A percentile compares a stretch with the other conserved stretches of the same genome.
phyloP scores from a whole-genome alignment of 2,888 invertebrate species.

The Villa cingulata region DNA sequence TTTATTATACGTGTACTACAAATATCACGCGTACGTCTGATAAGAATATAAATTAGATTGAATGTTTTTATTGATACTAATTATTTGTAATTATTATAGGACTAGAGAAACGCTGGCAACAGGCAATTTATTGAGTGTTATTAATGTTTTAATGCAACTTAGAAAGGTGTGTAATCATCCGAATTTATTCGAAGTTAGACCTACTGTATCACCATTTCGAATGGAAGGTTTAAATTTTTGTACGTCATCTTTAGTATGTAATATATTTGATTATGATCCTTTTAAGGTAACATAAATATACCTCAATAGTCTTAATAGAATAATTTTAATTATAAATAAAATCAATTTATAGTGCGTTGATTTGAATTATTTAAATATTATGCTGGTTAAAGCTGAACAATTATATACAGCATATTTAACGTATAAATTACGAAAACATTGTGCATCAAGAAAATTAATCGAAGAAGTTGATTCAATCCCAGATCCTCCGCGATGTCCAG shows the following conservation, averaged over 20 bases:
- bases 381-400: conserved; percentile 51
- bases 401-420: conserved; percentile 69
- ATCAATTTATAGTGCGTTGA: conserved; percentile 47
- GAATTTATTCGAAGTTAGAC: conserved; percentile 92
- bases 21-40: too few species aligned
- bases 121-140: conserved; percentile 88
- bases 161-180: conserved; percentile 98
- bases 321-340: too few species aligned
- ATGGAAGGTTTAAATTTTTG: conserved; percentile 59
- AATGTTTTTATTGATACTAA: too few species aligned
- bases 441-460: conserved; percentile 55
- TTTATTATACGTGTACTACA: too few species aligned
- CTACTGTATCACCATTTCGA: conserved; percentile 87
- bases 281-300: conserved; percentile 44
- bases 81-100: conserved; percentile 42
- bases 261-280: conserved; percentile 57
- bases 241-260: conserved; percentile 59
- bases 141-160: conserved; percentile 93
- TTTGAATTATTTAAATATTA: conserved; percentile 48
- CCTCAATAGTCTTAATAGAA: too few species aligned
- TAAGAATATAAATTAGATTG: too few species aligned
- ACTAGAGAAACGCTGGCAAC: conserved; percentile 85
- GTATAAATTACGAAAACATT: conserved; percentile 62
- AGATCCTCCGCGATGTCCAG: conserved; percentile 47
- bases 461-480: conserved; percentile 51